phyloP scores from a whole-genome alignment of 1,140 invertebrate species.

The Hyposmocoma kahamanoa region DNA sequence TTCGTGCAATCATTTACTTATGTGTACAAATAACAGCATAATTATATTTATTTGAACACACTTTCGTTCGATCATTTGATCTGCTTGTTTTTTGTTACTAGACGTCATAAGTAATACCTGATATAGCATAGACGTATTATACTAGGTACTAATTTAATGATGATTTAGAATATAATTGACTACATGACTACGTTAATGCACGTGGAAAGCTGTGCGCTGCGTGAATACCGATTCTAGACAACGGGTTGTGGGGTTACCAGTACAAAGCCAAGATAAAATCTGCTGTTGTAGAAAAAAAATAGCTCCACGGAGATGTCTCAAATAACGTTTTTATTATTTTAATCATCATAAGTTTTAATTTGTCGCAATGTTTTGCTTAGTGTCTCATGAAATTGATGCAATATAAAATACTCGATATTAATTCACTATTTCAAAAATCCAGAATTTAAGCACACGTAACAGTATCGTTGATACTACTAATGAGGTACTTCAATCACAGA shows the following conservation, averaged over 20 bases:
- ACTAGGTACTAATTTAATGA: too few relatives aligned
- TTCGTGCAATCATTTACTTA: too few relatives aligned
- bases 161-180: too few relatives aligned
- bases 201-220: too few relatives aligned
- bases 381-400: conserved; percentile 40
- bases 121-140: too few relatives aligned
- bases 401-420: conserved; percentile 19
- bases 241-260: not conserved
- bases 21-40: too few relatives aligned
- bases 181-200: too few relatives aligned
- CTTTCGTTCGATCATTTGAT: too few relatives aligned
- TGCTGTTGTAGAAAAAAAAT: conserved; percentile 71
- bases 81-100: too few relatives aligned
- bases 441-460: conserved; percentile 20
- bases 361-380: conserved; percentile 36
- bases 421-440: conserved; percentile 11
- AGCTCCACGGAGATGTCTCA: conserved; percentile 45
- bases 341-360: conserved; percentile 22
- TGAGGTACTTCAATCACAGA: conserved; percentile 4
- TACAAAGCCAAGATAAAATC: conserved; percentile 20
- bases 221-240: not conserved
- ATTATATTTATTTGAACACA: too few relatives aligned
- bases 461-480: conserved; percentile 14
- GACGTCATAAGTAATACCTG: too few relatives aligned
- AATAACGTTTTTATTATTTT: conserved; percentile 19